Percentiles rank a stretch among this genome's conserved stretches.
Evolutionary conservation across 2,113 vertebrate genomes (phyloP).

Genomic region (Poeciliopsis occidentalis): DNA sequence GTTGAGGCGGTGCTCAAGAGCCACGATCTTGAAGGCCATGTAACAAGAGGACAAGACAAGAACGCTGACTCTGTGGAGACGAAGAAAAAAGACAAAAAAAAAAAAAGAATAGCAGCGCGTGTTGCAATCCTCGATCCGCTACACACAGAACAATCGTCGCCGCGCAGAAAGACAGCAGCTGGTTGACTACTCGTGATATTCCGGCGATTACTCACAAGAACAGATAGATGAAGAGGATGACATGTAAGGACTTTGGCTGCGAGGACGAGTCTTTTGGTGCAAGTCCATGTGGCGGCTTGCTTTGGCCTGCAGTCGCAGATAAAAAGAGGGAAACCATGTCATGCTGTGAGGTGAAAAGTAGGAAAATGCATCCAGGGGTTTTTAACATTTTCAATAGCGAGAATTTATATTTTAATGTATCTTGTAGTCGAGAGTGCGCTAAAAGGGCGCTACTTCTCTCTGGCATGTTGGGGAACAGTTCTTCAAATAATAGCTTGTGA

Average conservation of each 20-base stretch:
- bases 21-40: conserved; percentile 91
- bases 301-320: conserved; percentile 61
- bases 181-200: background rate
- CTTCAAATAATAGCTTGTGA: background rate
- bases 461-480: background rate
- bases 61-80: conserved; percentile 81
- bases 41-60: conserved; percentile 92
- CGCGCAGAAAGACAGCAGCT: background rate
- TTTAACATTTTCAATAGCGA: background rate
- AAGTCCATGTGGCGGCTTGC: conserved; percentile 54
- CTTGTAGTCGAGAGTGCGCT: background rate
- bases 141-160: background rate
- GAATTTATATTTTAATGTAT: too few species aligned
- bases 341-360: background rate
- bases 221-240: conserved; percentile 87
- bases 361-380: background rate
- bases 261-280: conserved; percentile 72
- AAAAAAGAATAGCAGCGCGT: background rate
- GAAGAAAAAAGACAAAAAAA: conserved; percentile 7
- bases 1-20: conserved; percentile 87
- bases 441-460: background rate
- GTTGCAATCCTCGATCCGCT: background rate
- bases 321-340: background rate
- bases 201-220: conserved; percentile 85
- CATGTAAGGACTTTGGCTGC: conserved; percentile 78